These are phyloP conservation scores for Bettongia penicillata DNA, from an alignment of 2,113 vertebrate genomes.

Conservation along the genomic window DNA sequence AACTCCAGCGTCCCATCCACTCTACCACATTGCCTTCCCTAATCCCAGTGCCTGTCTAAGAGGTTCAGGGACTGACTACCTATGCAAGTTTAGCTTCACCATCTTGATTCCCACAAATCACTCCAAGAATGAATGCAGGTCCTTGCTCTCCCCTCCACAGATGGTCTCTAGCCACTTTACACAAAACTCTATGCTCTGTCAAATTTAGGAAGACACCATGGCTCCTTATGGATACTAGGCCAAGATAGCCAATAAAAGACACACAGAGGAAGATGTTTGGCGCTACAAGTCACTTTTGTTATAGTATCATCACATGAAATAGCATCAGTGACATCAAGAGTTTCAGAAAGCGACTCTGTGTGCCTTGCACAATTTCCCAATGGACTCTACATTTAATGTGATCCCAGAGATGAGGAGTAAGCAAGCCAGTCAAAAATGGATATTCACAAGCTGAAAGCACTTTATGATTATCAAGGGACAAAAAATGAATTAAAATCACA, in stretches of 20 bases:
- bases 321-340: slow-evolving; percentile 50
- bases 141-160: neutral
- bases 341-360: slow-evolving; percentile 63
- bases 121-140: neutral
- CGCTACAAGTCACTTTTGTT: neutral
- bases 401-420: slow-evolving; percentile 74
- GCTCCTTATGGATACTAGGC: neutral
- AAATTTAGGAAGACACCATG: neutral
- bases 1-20: neutral
- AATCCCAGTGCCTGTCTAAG: neutral
- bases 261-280: neutral
- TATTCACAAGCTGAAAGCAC: slow-evolving; percentile 79
- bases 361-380: slow-evolving; percentile 69
- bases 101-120: neutral
- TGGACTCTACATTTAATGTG: slow-evolving; percentile 69
- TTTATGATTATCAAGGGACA: slow-evolving; percentile 81
- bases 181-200: neutral
- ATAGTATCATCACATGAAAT: slow-evolving; percentile 18
- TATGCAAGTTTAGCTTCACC: neutral
- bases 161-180: neutral
- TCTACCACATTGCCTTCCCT: neutral
- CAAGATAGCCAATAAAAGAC: neutral
- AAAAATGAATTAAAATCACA: slow-evolving; percentile 82
- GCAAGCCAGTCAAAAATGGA: slow-evolving; percentile 76
- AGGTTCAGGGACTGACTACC: neutral